These are phyloP conservation scores for Heteromyza rotundicornis DNA, from an alignment of 2,888 invertebrate genomes.

Conservation along the genomic window DNA sequence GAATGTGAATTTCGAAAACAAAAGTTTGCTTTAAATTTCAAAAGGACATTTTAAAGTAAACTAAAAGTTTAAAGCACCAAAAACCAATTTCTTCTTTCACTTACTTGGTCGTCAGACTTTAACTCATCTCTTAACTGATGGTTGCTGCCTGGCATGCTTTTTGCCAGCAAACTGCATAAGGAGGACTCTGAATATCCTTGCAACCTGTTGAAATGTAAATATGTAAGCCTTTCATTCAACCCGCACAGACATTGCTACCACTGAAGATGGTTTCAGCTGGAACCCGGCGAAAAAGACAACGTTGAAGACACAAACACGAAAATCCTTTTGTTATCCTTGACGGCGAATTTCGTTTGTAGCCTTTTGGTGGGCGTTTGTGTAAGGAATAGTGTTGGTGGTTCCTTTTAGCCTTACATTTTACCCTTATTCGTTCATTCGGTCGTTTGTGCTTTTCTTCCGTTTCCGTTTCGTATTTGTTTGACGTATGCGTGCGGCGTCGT, in stretches of 20 bases:
- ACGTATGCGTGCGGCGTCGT: background rate
- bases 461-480: background rate
- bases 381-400: conserved; percentile 10
- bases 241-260: conserved; percentile 6
- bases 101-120: too few species aligned
- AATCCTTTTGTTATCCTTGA: conserved; percentile 30
- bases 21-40: too few species aligned
- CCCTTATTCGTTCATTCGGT: conserved; percentile 17
- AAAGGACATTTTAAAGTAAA: too few species aligned
- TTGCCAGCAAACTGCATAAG: background rate
- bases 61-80: too few species aligned
- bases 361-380: background rate
- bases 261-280: background rate
- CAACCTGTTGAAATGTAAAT: conserved; percentile 22
- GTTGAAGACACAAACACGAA: conserved; percentile 12
- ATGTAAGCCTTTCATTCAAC: background rate
- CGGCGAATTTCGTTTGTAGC: conserved; percentile 18
- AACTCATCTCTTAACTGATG: too few species aligned
- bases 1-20: too few species aligned
- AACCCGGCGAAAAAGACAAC: conserved; percentile 13
- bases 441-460: conserved; percentile 18
- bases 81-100: too few species aligned
- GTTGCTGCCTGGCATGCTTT: background rate
- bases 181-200: conserved; percentile 4
- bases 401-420: conserved; percentile 14